Base-by-base conservation (phyloP, 1,140 invertebrate genomes). In the Drosophila chauvacae region DNA sequence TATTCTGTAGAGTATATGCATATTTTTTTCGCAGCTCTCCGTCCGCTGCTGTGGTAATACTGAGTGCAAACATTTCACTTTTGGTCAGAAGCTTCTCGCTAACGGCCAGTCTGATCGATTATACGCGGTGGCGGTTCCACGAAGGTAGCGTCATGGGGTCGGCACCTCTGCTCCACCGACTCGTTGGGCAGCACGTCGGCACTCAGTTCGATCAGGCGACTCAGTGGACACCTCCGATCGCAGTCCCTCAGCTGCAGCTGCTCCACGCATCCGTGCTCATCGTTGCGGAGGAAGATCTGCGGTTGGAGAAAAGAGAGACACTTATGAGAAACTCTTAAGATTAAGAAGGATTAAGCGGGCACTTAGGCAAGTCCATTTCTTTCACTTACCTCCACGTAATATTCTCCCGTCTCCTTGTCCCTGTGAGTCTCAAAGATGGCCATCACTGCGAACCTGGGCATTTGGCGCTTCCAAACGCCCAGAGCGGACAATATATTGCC, bases 361-460 rank as follows among this genome's bases (percentile, higher is more conserved):
- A 18, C 18, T 11, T 11, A 2, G n/a, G 41, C n/a, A 18, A 18
- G 9, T 2, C 10, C 4, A 3, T 2, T 47, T 28, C 14, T 20
- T 20, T 1, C n/a, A 35, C 82, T 94, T 94, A 92, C 91, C 93
- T 95, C 94, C 53, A 96, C 93, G 57, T 93, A 94, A 57, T 93
- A 92, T 39, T 94, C 75, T 3, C 93, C 91, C 3, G 91, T 93
- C 11, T 82, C 63, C 10, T 50, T 77, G 72, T 94, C 92, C 76
- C 94, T 92, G 64, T 96, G 95, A 6, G 97, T 92, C 91, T 98
- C 97, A 26, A 97, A 93, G 33, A 97, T 93, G 2, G 95, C 92
- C 91, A 96, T 95, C 26, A 95, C 94, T 35, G 95, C 95, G 78
- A 96, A 97, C 16, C 93, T 93, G 1, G 97, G 96, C 60, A 95